phyloP scores from a whole-genome alignment of 1,140 invertebrate species.

The Neoseiulus cucumeris region DNA sequence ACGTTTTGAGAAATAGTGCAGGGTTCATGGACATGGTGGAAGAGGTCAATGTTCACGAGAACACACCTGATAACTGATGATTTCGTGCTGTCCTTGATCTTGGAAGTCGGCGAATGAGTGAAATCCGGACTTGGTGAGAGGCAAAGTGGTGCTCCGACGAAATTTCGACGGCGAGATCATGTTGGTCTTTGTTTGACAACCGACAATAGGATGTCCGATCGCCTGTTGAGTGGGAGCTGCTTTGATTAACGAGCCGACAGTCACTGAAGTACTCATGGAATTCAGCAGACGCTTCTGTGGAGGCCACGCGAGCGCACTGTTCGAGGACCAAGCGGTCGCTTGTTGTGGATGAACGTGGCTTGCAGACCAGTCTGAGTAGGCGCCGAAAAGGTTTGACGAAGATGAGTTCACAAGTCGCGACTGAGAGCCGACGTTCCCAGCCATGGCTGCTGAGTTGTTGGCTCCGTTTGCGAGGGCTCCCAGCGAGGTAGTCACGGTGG shows the following conservation, averaged over 20 bases:
- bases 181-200: background rate
- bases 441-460: background rate
- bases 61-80: constrained; percentile 5
- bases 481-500: background rate
- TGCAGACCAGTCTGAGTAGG: constrained; percentile 6
- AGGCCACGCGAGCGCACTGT: background rate
- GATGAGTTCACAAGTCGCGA: constrained; percentile 8
- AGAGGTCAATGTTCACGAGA: background rate
- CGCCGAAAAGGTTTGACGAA: constrained; percentile 8
- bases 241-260: background rate
- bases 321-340: background rate
- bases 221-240: background rate
- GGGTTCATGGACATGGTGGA: too few species aligned
- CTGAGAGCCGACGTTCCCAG: background rate
- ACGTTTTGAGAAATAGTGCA: too few species aligned
- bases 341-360: background rate
- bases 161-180: constrained; percentile 6
- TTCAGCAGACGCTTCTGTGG: constrained; percentile 8
- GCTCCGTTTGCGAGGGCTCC: background rate
- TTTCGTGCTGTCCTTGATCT: background rate
- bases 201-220: background rate
- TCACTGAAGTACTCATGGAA: background rate
- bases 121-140: background rate
- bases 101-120: constrained; percentile 7
- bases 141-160: background rate